phyloP scores from a whole-genome alignment of 2,113 vertebrate genomes.

The Neodon shergylaensis region DNA sequence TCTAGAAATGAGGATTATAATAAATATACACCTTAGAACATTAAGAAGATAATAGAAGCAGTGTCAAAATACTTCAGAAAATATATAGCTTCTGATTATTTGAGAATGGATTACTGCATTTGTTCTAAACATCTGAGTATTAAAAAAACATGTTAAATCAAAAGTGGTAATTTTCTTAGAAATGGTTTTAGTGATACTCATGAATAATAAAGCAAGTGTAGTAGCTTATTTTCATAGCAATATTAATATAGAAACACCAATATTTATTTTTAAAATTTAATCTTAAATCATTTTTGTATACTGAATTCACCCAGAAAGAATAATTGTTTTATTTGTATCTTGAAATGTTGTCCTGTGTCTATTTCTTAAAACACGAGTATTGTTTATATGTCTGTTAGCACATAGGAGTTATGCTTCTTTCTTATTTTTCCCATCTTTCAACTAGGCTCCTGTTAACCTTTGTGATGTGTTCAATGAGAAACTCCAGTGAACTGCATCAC shows the following conservation, averaged over 20 bases:
- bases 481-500: conserved; percentile 78
- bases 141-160: not conserved
- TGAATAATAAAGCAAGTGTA: not conserved
- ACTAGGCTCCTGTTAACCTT: conserved; percentile 78
- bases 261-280: not conserved
- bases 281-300: not conserved
- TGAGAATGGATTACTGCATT: not conserved
- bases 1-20: not conserved
- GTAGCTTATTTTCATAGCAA: not conserved
- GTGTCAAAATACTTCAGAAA: not conserved
- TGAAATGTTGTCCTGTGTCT: not conserved
- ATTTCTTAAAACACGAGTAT: not conserved
- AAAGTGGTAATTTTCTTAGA: not conserved
- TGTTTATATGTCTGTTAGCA: not conserved
- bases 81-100: not conserved
- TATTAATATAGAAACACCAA: not conserved
- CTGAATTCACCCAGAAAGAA: not conserved
- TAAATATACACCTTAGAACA: not conserved
- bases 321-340: not conserved
- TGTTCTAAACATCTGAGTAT: not conserved
- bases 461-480: conserved; percentile 81
- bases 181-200: not conserved
- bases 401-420: conserved; percentile 13
- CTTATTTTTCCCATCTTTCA: conserved; percentile 63
- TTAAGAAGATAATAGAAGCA: not conserved